Percentiles rank a stretch among this genome's conserved stretches.
Evolutionary conservation across 2,113 vertebrate species (phyloP).

Genomic region (Scolopax mira): DNA sequence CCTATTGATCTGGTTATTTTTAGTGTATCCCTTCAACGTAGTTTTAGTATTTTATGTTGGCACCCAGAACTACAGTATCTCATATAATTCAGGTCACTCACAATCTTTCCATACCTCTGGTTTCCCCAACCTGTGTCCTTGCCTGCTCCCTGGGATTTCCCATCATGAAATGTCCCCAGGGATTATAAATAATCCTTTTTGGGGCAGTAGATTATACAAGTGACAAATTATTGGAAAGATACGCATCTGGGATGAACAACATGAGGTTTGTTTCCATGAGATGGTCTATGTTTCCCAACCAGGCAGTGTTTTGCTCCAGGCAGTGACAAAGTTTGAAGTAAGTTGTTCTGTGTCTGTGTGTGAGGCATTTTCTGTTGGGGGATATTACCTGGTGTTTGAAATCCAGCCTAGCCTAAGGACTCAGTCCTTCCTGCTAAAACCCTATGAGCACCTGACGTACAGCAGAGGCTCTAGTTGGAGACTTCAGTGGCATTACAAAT

Average conservation of each 20-base stretch:
- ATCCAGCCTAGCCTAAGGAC: background rate
- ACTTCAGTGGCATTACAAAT: background rate
- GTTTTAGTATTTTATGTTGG: background rate
- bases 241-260: background rate
- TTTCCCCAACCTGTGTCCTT: background rate
- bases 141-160: background rate
- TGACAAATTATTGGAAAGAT: background rate
- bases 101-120: background rate
- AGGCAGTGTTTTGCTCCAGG: background rate
- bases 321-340: background rate
- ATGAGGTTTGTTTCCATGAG: background rate
- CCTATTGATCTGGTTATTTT: background rate
- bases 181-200: background rate
- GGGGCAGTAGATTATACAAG: background rate
- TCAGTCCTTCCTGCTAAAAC: background rate
- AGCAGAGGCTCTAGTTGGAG: background rate
- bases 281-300: background rate
- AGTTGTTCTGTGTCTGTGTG: background rate
- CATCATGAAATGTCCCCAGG: background rate
- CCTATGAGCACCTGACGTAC: accelerated
- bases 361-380: background rate
- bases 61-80: background rate
- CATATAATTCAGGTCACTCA: background rate
- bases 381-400: background rate
- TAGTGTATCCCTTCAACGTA: background rate